A percentile compares a stretch with the other conserved stretches of the same genome.
These are phyloP conservation scores for Aphidius colemani DNA, from an alignment of 2,888 invertebrate genomes.

Conservation along the genomic window DNA sequence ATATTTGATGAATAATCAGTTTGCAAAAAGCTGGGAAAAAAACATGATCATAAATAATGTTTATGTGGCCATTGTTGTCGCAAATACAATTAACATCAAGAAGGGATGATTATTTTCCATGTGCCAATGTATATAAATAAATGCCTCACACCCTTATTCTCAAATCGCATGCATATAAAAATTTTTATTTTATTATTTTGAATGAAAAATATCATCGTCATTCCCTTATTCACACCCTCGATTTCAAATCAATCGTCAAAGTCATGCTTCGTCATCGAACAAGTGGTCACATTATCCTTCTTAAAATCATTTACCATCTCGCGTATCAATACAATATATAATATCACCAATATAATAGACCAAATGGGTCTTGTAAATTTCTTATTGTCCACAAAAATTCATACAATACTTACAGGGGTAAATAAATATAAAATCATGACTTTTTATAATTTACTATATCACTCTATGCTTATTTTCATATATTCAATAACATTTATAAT, in stretches of 20 bases:
- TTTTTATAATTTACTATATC: too few relatives aligned
- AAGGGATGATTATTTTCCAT: conserved; percentile 13
- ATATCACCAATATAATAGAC: too few relatives aligned
- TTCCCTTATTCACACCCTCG: conserved; percentile 13
- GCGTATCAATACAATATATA: too few relatives aligned
- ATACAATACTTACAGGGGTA: too few relatives aligned
- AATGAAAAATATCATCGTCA: conserved; percentile 21
- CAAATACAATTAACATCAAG: conserved; percentile 9
- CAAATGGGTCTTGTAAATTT: too few relatives aligned
- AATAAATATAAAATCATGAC: too few relatives aligned
- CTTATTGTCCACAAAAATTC: too few relatives aligned
- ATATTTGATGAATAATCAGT: neutral
- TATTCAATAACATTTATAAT: too few relatives aligned
- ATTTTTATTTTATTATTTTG: conserved; percentile 8
- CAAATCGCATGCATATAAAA: conserved; percentile 1
- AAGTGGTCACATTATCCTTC: conserved; percentile 21
- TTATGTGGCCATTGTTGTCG: neutral
- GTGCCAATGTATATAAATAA: conserved; percentile 17
- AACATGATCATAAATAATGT: too few relatives aligned
- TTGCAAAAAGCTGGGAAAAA: too few relatives aligned
- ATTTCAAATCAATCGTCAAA: conserved; percentile 13
- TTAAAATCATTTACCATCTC: too few relatives aligned
- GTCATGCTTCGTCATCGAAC: conserved; percentile 23
- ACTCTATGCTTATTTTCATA: too few relatives aligned
- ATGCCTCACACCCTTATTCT: conserved; percentile 25